These are phyloP conservation scores for Epirrhoe alternata DNA, from an alignment of 2,888 invertebrate genomes.

Conservation along the genomic window DNA sequence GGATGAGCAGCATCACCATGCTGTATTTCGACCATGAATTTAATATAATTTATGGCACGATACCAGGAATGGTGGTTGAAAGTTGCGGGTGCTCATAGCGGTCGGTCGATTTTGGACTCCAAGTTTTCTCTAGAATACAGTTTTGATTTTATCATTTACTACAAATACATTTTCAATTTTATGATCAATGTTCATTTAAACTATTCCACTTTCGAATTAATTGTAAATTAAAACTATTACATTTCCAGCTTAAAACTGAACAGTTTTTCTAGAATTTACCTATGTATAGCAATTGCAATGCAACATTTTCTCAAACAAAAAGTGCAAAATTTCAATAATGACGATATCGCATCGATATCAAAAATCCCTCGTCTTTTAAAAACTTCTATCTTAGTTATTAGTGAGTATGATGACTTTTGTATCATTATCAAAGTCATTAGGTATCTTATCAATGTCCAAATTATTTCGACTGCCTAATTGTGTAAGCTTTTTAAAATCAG, in stretches of 20 bases:
- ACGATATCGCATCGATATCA: too few relatives aligned
- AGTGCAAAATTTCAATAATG: neutral
- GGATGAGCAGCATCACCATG: conserved; percentile 95
- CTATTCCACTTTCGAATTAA: too few relatives aligned
- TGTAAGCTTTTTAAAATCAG: conserved; percentile 8
- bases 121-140: conserved; percentile 41
- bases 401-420: conserved; percentile 15
- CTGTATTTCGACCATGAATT: conserved; percentile 95
- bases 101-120: conserved; percentile 56
- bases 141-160: conserved; percentile 6
- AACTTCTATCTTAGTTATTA: neutral
- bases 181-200: neutral
- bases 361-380: neutral
- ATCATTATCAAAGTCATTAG: conserved; percentile 10
- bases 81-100: conserved; percentile 95
- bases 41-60: conserved; percentile 93
- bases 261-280: too few relatives aligned
- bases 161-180: neutral
- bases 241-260: too few relatives aligned
- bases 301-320: too few relatives aligned
- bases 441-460: conserved; percentile 13
- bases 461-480: conserved; percentile 16
- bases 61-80: conserved; percentile 98
- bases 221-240: too few relatives aligned
- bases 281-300: too few relatives aligned